A percentile compares a stretch with the other conserved stretches of the same genome.
Evolutionary conservation across 2,797 vertebrate genomes (phyloP).

Genomic region (Ptychobarbus kaznakovi): DNA sequence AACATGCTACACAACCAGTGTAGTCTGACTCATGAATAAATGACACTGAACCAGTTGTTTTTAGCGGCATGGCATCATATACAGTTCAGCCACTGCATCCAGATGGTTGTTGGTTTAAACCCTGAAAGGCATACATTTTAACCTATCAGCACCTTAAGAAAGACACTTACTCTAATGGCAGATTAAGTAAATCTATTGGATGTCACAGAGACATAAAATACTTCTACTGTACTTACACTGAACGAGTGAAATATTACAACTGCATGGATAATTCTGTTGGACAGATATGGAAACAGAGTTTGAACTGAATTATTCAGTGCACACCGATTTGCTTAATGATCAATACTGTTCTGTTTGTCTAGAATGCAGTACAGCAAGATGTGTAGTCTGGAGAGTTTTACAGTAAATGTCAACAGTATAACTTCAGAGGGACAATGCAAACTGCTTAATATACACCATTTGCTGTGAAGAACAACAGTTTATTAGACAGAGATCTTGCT

Average conservation of each 20-base stretch:
- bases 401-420: not conserved
- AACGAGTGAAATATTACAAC: not conserved
- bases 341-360: not conserved
- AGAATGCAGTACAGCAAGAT: not conserved
- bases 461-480: not conserved
- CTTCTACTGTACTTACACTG: not conserved
- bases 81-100: no score
- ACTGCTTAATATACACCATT: not conserved
- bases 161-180: not conserved
- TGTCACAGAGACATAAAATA: not conserved
- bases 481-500: not conserved
- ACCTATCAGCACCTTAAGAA: not conserved
- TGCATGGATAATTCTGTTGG: not conserved
- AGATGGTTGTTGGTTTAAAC: no score
- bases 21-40: not conserved
- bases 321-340: not conserved
- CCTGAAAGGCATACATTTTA: not conserved
- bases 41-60: not conserved
- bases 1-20: not conserved
- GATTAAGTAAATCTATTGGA: not conserved
- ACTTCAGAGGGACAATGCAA: not conserved
- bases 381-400: not conserved
- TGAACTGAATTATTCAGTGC: not conserved
- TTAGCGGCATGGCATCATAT: no score
- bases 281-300: not conserved